A percentile compares a stretch with the other conserved stretches of the same genome.
Evolutionary conservation across 2,113 vertebrate species (phyloP).

Genomic region (Aspiorhynchus laticeps): DNA sequence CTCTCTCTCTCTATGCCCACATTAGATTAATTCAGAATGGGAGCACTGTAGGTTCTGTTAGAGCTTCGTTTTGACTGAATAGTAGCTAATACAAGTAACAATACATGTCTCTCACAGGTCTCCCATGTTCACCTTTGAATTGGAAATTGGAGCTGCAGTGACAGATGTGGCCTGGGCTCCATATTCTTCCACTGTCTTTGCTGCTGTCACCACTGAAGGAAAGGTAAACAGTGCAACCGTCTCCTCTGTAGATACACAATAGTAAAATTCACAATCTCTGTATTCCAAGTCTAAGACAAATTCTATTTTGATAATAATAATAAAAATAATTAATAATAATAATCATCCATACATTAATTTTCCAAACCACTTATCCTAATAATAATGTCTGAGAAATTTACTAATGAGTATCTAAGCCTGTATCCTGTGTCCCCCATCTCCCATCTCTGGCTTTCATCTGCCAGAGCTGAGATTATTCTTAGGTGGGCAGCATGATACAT

Average conservation of each 20-base stretch:
- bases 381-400: too few species aligned
- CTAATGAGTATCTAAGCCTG: too few species aligned
- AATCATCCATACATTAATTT: background rate
- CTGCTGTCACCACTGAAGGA: conserved; percentile 55
- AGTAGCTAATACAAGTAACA: background rate
- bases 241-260: background rate
- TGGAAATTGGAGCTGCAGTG: conserved; percentile 77
- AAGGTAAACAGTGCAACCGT: conserved; percentile 37
- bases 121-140: conserved; percentile 89
- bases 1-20: too few species aligned
- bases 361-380: too few species aligned
- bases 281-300: background rate
- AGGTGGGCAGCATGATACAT: background rate
- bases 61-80: background rate
- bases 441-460: too few species aligned
- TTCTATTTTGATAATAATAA: background rate
- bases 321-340: background rate
- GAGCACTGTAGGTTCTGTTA: background rate
- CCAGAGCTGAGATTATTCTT: too few species aligned
- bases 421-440: too few species aligned
- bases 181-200: conserved; percentile 46
- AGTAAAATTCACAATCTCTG: background rate
- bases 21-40: background rate
- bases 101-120: conserved; percentile 71
- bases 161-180: conserved; percentile 71